These are phyloP conservation scores for Drosophila mimetica DNA, from an alignment of 2,888 invertebrate species.

Conservation along the genomic window DNA sequence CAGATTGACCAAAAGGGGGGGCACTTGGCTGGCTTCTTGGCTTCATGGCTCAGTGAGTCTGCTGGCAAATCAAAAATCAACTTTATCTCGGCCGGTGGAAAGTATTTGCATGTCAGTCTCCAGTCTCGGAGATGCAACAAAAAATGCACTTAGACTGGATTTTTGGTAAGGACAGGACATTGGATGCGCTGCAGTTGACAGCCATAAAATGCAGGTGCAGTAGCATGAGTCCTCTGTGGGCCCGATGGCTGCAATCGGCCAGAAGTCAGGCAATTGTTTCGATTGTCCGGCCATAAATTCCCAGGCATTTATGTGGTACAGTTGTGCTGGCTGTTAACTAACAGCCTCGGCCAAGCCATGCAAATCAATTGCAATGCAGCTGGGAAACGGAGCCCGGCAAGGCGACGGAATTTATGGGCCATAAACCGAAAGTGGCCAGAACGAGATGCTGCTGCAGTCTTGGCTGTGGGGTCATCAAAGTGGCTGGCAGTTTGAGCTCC, in stretches of 20 bases:
- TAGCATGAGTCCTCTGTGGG: slow-evolving; percentile 21
- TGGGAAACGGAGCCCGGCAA: slow-evolving; percentile 30
- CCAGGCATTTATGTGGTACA: slow-evolving; percentile 45
- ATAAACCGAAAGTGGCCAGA: slow-evolving; percentile 49
- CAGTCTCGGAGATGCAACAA: slow-evolving; percentile 47
- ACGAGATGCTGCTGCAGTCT: slow-evolving; percentile 20
- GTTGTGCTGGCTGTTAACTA: slow-evolving; percentile 55
- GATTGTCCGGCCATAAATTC: slow-evolving; percentile 41
- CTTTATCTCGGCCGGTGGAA: slow-evolving; percentile 56
- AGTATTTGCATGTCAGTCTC: slow-evolving; percentile 43
- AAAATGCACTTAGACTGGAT: slow-evolving; percentile 61
- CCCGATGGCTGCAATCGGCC: slow-evolving; percentile 27
- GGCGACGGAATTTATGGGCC: slow-evolving; percentile 45
- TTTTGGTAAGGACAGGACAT: slow-evolving; percentile 21
- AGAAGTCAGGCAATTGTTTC: slow-evolving; percentile 46
- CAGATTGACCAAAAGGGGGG: slow-evolving; percentile 9
- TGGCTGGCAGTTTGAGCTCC: slow-evolving; percentile 31
- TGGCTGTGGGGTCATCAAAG: slow-evolving; percentile 42
- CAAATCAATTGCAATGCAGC: slow-evolving; percentile 45
- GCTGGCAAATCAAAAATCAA: slow-evolving; percentile 64
- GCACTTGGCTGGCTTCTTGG: slow-evolving; percentile 43
- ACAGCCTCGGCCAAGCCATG: slow-evolving; percentile 40
- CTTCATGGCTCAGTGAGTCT: slow-evolving; percentile 46
- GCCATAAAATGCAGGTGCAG: slow-evolving; percentile 77
- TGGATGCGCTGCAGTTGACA: slow-evolving; percentile 69